phyloP scores from a whole-genome alignment of 2,888 invertebrate species.

The Dorcus hopei region DNA sequence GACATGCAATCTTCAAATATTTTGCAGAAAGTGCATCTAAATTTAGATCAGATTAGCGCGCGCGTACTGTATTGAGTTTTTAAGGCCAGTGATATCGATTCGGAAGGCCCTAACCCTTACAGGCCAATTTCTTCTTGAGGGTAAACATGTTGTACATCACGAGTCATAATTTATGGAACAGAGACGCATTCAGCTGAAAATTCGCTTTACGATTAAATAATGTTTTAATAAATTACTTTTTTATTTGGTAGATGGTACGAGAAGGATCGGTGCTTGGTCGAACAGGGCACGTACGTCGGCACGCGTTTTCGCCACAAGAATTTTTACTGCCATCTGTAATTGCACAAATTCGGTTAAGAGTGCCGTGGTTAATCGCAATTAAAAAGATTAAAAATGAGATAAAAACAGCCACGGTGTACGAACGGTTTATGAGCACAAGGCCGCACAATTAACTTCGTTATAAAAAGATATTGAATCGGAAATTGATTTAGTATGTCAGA shows the following conservation, averaged over 20 bases:
- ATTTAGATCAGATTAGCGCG: too few species aligned
- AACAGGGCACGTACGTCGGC: conserved; percentile 46
- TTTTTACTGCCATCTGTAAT: conserved; percentile 50
- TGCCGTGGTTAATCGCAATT: conserved; percentile 42
- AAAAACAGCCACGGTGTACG: not conserved
- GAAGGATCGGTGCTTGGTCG: conserved; percentile 47
- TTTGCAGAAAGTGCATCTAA: too few species aligned
- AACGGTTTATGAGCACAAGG: not conserved
- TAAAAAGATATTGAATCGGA: too few species aligned
- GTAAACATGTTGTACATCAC: too few species aligned
- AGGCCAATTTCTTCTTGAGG: too few species aligned
- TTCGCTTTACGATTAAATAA: not conserved
- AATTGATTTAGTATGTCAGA: not conserved
- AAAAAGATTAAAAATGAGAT: conserved; percentile 6
- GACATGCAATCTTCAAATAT: too few species aligned
- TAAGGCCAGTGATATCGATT: too few species aligned
- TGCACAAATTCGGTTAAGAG: conserved; percentile 48
- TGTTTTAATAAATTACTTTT: not conserved
- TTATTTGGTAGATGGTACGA: conserved; percentile 44
- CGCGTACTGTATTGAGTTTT: too few species aligned
- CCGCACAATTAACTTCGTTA: not conserved
- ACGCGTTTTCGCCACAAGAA: conserved; percentile 45
- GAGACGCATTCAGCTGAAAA: not conserved
- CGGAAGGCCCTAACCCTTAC: too few species aligned
- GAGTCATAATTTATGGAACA: too few species aligned